Evolutionary conservation across 2,113 vertebrate genomes (phyloP), one percentile per base, ranked within the genome.

Genomic region (Ceyx margarethae): DNA sequence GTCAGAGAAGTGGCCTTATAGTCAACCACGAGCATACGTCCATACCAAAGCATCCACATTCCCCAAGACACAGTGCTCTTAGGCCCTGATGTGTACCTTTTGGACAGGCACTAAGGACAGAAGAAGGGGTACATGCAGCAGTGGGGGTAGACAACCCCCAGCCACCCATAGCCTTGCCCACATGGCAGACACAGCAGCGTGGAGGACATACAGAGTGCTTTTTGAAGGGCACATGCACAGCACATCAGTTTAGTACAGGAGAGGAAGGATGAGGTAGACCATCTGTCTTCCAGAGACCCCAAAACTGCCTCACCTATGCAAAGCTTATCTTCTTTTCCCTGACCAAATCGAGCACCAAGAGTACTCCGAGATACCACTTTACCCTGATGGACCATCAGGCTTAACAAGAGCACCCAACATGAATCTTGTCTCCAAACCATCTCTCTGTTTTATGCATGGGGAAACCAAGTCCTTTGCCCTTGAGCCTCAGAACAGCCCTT

Each of bases 111-210:
- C 26, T 23, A 37, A 86, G 45, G n/a, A 37, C 8, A 64, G 31
- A 7, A 81, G 31, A 51, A 83, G 15, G 35, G 28, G 25, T 18
- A 37, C 22, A 61, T 57, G 26, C 57, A 82, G 16, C 28, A 28
- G 14, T 23, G 53, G 6, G 15, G 79, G 62, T 18, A 72, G 33
- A 20, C 16, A 45, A 9, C 0, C 14, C 23, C 20, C 31, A 62
- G 65, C 3, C n/a, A 46, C 15, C 22, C 7, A 2, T 19, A 57
- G 37, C 1, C 28, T 53, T 57, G 31, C 10, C 12, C 17, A 62
- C 18, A 5, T 2, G 22, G 14, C 42, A 60, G 33, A 64, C 29
- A 35, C 13, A 40, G 61, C 33, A 81, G 45, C 1, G 0, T 1
- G 4, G 35, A 54, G 80, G 35, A 82, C 21, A 40, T 0, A 3